A percentile compares a stretch with the other conserved stretches of the same genome.
Evolutionary conservation across 2,113 vertebrate species (phyloP).

Genomic region (Triplophysa siluroides): DNA sequence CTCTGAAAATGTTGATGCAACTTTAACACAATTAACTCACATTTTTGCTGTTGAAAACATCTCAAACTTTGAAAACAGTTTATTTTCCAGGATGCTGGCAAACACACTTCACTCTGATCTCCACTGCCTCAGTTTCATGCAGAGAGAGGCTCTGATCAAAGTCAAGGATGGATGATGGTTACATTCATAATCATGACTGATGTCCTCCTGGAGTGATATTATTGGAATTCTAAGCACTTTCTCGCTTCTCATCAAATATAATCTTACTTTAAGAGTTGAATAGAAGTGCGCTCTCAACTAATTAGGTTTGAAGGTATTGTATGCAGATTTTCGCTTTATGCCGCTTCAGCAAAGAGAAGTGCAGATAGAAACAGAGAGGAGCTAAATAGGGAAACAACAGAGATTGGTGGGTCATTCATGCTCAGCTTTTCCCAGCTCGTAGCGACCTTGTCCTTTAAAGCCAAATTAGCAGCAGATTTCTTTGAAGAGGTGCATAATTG

Average conservation of each 20-base stretch:
- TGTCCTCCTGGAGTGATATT: neutral
- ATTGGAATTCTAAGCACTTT: neutral
- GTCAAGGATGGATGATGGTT: neutral
- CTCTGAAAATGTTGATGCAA: no score
- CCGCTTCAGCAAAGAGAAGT: conserved; percentile 12
- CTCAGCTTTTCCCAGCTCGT: neutral
- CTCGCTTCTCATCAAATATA: conserved; percentile 1
- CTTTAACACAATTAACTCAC: no score
- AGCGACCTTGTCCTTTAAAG: neutral
- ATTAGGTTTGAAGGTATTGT: neutral
- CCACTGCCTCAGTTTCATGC: neutral
- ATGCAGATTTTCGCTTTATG: conserved; percentile 12
- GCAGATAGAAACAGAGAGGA: neutral
- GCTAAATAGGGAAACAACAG: conserved; percentile 6
- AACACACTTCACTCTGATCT: neutral
- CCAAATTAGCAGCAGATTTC: neutral
- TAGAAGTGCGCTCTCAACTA: neutral
- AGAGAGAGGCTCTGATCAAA: neutral
- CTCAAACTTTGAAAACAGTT: no score
- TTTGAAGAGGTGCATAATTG: neutral
- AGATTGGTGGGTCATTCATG: neutral
- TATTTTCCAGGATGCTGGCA: neutral
- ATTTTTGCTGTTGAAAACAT: no score
- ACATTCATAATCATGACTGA: neutral
- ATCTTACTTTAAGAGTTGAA: conserved; percentile 14